Base-by-base conservation (phyloP, 30 jellyfish, hydroid and myxozoan genomes). In the Cassiopea xamachana region DNA sequence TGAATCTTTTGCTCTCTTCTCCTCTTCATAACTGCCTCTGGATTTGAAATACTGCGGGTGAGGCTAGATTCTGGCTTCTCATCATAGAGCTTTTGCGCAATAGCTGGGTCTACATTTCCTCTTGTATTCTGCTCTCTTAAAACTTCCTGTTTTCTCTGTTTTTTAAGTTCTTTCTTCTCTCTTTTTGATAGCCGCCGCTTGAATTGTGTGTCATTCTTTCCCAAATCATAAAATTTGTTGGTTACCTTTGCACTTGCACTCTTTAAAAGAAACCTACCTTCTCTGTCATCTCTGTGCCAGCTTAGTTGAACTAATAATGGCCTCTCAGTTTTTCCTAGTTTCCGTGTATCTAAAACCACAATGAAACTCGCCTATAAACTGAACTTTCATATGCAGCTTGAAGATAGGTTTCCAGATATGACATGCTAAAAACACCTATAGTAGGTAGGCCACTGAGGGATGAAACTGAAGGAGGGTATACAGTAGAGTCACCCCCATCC, bases 261-360 rank as follows among this genome's bases (percentile, higher is more conserved):
- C 71, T 96, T 92, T 86, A 96, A 75, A 13, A 96, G 80, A 90
- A 96, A 96, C 59, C 98, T 86, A 13, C 99, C 99, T 74, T 96
- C 99, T 68, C 99, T 93, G 84, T 93, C 98, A 84, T 96, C 99
- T 74, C 94, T 93, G 73, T 93, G 98, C 99, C 99, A 96, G 45
- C 92, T 86, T 46, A 96, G 96, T 80, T 96, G 99, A 27, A 90
- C 98, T 27, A 92, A 87, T 19, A 96, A 74, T 7, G 99, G 99
- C 59, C 94, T 82, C 60, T 96, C 98, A 49, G 89, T 83, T 49
- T 79, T 86, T 4, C 89, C 93, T 1, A 96, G 86, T 75, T 96
- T 96, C 68, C 98, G 69, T 70, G 96, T 81, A 16, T 92, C 98
- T 92, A 62, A 59, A 59, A 59, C 69, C 0, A 7, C 39, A 27